A percentile compares a stretch with the other conserved stretches of the same genome.
Conservation (phyloP, 2,888 invertebrate genomes). For the Cremastobaeus sp. region DNA sequence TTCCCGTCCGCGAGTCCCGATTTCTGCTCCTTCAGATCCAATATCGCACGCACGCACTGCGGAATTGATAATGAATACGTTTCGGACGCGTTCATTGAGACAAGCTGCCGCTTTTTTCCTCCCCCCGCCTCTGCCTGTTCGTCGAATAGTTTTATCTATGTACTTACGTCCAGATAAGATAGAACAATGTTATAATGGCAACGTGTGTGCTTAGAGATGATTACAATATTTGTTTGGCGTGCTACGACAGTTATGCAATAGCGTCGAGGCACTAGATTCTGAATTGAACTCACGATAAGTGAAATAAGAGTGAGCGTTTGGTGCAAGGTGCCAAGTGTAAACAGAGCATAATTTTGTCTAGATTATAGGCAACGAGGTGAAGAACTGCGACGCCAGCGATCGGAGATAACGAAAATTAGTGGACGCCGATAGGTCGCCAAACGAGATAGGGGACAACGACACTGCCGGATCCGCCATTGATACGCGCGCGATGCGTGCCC, state of each 20-base stretch:
- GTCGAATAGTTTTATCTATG: conserved; percentile 47
- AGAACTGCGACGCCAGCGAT: conserved; percentile 45
- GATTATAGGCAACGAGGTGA: conserved; percentile 27
- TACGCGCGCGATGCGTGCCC: conserved; percentile 44
- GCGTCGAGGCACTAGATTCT: conserved; percentile 20
- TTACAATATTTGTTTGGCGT: conserved; percentile 47
- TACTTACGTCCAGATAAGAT: conserved; percentile 48
- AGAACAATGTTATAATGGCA: conserved; percentile 51
- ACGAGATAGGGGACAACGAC: conserved; percentile 50
- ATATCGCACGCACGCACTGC: too few species aligned
- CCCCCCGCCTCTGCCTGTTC: neutral
- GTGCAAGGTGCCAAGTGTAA: conserved; percentile 46
- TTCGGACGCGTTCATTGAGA: too few species aligned
- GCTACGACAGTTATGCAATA: conserved; percentile 45
- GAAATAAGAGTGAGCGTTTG: conserved; percentile 22
- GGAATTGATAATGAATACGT: too few species aligned
- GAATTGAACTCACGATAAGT: conserved; percentile 39
- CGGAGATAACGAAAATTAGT: conserved; percentile 45
- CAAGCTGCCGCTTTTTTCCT: conserved; percentile 8
- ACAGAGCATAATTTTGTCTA: conserved; percentile 32
- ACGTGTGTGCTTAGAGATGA: conserved; percentile 49
- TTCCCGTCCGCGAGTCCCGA: too few species aligned
- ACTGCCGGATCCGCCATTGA: conserved; percentile 51
- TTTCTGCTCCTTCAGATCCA: too few species aligned
- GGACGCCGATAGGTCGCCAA: conserved; percentile 32